Conservation (phyloP, 2,113 vertebrate genomes). For the Donacobius atricapilla region DNA sequence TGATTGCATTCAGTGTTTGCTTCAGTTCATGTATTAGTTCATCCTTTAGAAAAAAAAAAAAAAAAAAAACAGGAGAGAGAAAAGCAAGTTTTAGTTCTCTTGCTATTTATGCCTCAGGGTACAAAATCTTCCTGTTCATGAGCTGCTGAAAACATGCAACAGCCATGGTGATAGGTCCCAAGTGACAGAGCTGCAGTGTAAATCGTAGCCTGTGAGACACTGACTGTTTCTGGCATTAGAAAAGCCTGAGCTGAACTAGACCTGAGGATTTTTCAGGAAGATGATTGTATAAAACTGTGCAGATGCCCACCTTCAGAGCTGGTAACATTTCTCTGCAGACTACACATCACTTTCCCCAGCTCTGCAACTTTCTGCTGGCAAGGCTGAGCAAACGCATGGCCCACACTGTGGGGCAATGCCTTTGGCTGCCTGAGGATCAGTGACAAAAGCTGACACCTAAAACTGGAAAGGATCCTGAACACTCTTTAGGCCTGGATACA, state of each 20-base stretch:
- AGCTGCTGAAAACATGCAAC: background rate
- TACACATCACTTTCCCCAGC: background rate
- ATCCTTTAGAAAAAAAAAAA: conserved; percentile 74
- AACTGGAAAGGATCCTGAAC: background rate
- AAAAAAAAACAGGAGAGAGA: background rate
- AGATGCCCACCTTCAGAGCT: background rate
- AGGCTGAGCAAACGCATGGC: background rate
- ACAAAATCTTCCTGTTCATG: background rate
- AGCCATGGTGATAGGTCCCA: background rate
- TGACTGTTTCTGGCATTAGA: background rate
- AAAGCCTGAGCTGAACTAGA: background rate
- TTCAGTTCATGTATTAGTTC: conserved; percentile 93
- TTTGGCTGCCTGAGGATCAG: background rate
- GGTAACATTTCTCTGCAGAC: background rate
- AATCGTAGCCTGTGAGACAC: background rate
- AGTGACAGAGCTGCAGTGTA: background rate
- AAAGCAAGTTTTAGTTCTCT: background rate
- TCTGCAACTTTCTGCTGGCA: background rate
- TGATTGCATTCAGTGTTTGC: conserved; percentile 94
- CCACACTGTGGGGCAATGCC: accelerated
- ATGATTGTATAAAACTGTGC: background rate
- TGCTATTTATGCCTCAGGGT: background rate
- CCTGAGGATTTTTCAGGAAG: background rate
- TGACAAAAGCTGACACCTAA: background rate
- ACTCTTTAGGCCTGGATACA: background rate